These are phyloP conservation scores for Chymomyza costata DNA, from an alignment of 1,140 invertebrate species.

Conservation along the genomic window DNA sequence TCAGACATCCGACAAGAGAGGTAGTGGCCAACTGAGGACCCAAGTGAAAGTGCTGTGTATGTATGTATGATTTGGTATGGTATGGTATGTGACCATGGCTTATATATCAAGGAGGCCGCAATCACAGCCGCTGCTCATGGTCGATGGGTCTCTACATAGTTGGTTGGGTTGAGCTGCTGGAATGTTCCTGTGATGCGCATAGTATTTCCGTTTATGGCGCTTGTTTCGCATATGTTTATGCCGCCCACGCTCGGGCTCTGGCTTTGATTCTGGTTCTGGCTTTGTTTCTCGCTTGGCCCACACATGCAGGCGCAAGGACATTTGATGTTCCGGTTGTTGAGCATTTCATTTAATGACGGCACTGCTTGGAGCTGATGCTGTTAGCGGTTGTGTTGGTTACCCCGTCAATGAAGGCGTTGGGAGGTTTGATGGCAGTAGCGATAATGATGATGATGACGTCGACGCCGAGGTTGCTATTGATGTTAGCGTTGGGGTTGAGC, in stretches of 20 bases:
- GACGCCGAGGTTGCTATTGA: not conserved
- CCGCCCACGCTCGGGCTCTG: not conserved
- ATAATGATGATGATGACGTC: slow-evolving; percentile 30
- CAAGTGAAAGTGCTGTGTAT: slow-evolving; percentile 29
- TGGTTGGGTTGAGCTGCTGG: not conserved
- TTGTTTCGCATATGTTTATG: slow-evolving; percentile 20
- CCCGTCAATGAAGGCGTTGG: too few species aligned
- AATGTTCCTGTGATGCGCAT: too few species aligned
- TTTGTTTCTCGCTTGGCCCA: slow-evolving; percentile 2
- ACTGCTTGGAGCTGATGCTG: slow-evolving; percentile 15
- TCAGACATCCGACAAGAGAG: too few species aligned
- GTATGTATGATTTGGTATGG: not conserved
- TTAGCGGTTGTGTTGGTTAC: too few species aligned
- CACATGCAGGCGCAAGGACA: slow-evolving; percentile 33
- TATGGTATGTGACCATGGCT: not conserved
- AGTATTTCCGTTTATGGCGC: slow-evolving; percentile 12
- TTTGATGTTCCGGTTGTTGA: slow-evolving; percentile 46
- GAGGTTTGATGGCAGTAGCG: too few species aligned
- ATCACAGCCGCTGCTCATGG: slow-evolving; percentile 23
- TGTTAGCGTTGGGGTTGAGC: not conserved
- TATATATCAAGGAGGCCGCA: slow-evolving; percentile 16
- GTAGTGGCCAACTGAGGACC: slow-evolving; percentile 13
- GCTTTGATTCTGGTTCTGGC: not conserved
- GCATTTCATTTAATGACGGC: slow-evolving; percentile 43
- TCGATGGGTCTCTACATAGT: too few species aligned